Evolutionary conservation across 2,797 vertebrate species (phyloP).

Genomic region (Circus cinereus): DNA sequence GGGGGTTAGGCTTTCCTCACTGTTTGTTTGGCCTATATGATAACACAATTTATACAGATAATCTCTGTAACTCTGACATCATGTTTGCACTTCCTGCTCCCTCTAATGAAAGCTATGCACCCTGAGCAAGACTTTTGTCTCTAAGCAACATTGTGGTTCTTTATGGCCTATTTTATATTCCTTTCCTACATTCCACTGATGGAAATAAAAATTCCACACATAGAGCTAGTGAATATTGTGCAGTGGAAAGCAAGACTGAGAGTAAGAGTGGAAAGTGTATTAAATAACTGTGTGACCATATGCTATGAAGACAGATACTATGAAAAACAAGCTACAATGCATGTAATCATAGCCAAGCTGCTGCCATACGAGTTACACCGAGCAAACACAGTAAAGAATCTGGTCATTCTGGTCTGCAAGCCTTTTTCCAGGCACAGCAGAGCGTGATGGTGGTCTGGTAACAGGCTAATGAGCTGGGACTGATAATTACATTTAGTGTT

Average conservation of each 20-base stretch:
- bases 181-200: background rate
- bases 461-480: background rate
- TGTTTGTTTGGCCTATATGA: conserved; percentile 51
- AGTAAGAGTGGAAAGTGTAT: background rate
- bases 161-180: conserved; percentile 27
- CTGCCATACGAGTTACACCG: background rate
- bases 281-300: background rate
- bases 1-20: background rate
- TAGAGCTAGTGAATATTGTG: background rate
- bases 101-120: background rate
- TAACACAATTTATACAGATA: conserved; percentile 40
- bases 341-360: background rate
- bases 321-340: background rate
- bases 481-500: background rate
- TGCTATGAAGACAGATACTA: background rate
- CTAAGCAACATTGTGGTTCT: background rate
- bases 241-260: background rate
- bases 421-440: background rate
- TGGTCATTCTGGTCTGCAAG: background rate
- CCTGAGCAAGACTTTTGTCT: conserved; percentile 6
- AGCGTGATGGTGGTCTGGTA: background rate
- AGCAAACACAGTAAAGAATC: background rate
- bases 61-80: conserved; percentile 21
- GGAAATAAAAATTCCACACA: background rate
- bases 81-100: conserved; percentile 39